phyloP scores from a whole-genome alignment of 2,888 invertebrate genomes.

The Ecdyonurus torrentis region DNA sequence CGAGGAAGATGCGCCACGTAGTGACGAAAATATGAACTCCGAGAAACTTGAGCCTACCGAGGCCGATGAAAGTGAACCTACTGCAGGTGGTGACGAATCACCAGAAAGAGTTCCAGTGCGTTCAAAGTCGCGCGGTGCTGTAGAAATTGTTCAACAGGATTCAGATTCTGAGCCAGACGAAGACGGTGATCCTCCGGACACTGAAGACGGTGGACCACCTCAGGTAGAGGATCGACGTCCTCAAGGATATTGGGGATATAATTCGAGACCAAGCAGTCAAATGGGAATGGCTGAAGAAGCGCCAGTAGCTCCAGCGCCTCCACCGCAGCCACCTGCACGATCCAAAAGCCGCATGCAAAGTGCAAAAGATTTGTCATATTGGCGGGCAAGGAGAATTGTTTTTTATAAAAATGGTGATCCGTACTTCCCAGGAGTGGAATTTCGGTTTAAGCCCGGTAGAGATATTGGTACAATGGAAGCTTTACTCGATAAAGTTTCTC shows the following conservation, averaged over 20 bases:
- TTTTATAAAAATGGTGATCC: conserved; percentile 92
- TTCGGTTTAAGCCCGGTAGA: conserved; percentile 73
- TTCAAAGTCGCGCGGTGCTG: neutral
- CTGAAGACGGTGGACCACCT: neutral
- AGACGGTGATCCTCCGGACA: neutral
- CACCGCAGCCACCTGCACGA: conserved; percentile 6
- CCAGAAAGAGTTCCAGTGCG: neutral
- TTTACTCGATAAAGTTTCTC: conserved; percentile 69
- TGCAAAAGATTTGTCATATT: conserved; percentile 48
- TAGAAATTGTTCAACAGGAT: neutral
- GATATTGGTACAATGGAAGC: conserved; percentile 75
- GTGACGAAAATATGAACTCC: neutral
- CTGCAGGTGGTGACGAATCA: conserved; percentile 3
- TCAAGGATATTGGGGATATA: neutral
- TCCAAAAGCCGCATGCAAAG: conserved; percentile 5
- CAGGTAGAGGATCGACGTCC: neutral
- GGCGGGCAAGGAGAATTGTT: conserved; percentile 70
- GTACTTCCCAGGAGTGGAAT: conserved; percentile 76
- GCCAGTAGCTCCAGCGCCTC: neutral
- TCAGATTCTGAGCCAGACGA: conserved; percentile 4
- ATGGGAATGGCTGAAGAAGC: conserved; percentile 3
- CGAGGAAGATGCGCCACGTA: conserved; percentile 11
- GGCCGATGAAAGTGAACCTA: conserved; percentile 6
- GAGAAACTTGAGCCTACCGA: neutral
- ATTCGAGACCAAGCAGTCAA: conserved; percentile 6